phyloP scores from a whole-genome alignment of 2,797 vertebrate genomes.

The Gymnopithys bicolor region DNA sequence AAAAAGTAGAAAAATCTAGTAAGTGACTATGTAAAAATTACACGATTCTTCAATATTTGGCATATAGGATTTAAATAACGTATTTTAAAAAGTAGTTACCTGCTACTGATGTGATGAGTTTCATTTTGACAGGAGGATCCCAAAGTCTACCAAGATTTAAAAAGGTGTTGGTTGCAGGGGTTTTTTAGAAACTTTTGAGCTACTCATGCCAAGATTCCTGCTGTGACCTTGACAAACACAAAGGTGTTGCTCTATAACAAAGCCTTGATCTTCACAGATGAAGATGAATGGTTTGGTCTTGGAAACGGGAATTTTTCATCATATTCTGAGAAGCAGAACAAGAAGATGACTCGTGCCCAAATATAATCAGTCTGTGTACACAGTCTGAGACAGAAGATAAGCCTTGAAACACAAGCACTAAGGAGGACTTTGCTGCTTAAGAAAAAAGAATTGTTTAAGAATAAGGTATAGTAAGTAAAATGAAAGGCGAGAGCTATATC shows the following conservation, averaged over 20 bases:
- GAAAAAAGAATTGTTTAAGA: background rate
- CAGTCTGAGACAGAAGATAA: background rate
- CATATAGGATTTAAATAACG: background rate
- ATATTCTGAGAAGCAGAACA: background rate
- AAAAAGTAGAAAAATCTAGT: background rate
- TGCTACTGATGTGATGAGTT: background rate
- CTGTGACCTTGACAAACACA: background rate
- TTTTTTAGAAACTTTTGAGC: background rate
- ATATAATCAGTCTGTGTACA: background rate
- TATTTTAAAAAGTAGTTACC: slow-evolving; percentile 12
- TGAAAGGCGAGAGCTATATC: background rate
- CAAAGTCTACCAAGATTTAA: background rate
- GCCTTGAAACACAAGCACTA: background rate
- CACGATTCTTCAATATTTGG: background rate
- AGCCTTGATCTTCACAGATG: background rate
- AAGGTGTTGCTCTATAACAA: background rate
- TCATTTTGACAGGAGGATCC: background rate
- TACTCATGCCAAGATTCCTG: background rate
- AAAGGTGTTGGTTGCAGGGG: background rate
- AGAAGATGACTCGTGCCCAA: background rate
- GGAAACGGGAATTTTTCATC: background rate
- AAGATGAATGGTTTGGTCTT: background rate
- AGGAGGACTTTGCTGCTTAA: background rate
- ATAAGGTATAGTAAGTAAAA: background rate
- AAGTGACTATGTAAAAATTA: background rate